Base-by-base conservation (phyloP, 1,140 invertebrate species). In the Drosophila varians region DNA sequence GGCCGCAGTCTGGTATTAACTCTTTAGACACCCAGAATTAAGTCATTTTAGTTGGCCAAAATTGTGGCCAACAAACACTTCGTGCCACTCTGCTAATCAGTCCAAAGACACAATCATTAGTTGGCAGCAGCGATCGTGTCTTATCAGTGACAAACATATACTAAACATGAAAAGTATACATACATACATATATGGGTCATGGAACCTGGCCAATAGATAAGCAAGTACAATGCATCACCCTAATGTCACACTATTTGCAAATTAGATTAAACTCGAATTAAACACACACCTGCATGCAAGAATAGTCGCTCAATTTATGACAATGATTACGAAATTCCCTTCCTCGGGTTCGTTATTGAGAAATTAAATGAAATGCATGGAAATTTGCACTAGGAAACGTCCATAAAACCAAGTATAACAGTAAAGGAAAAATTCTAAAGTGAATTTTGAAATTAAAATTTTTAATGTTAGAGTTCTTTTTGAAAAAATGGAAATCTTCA, bases 21-120 rank as follows among this genome's bases (percentile, higher is more conserved):
- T 65, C 58, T 56, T 79, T 74, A 12, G 21, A 23, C 31, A 23
- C 49, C 31, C 36, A 43, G 14, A 68, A 68, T 66, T 66, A 66
- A 66, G 61, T 53, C 21, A 69, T 70, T 69, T 56, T 8, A 3
- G 9, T 1, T n/a, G 12, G 18, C 19, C 25, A 11, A 42, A 49
- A 52, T 77, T 36, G n/a, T 38, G 23, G 23, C n/a, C 43, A 42
- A 25, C 62, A 52, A 66, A 66, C 47, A 66, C 38, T 55, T 62
- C 34, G 65, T 51, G 34, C 40, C 56, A 36, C 11, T 57, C 47
- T 36, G 40, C 18, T 46, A 23, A 48, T 48, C 38, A 21, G n/a
- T 16, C 16, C 9, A 26, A 45, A 7, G 31, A n/a, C 19, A 11
- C 19, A 21, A 38, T 26, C 19, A 49, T 18, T 9, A 12, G 36